Base-by-base conservation (phyloP, 2,888 invertebrate genomes). In the Sphinx pinastri region DNA sequence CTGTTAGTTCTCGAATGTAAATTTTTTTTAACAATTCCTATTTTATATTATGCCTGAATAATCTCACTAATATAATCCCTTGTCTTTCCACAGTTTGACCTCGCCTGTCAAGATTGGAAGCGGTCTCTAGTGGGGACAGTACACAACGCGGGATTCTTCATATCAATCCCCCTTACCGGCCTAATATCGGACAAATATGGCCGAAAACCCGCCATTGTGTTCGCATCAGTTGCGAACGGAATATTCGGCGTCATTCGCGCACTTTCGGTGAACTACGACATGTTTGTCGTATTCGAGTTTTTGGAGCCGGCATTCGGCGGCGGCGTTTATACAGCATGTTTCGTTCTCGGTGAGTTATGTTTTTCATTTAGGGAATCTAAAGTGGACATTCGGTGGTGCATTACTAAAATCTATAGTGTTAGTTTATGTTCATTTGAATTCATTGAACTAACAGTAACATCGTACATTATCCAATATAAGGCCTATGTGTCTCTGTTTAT, bases 91-190 rank as follows among this genome's bases (percentile, higher is more conserved):
- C 89, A 97, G 96, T 96, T 96, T 86, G 88, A 95, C 80, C 90
- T 97, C 19, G 95, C 95, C 72, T 97, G 96, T 77, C 95, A 95
- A 72, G 94, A 95, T 77, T 97, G 97, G 97, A 97, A 96, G 89
- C 90, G 97, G 10, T 95, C 97, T 0, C 82, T 97, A 68, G 96
- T 97, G 6, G 97, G 97, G 0, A 97, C 97, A 1, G 94, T 97
- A 14, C 96, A 97, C 85, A 97, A 96, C 80, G 91, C 96, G 25
- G 97, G 97, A 14, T 96, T 96, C 87, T 96, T 97, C 86, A 87
- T 97, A 75, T 96, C 97, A 19, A 95, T 97, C 67, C 96, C 96
- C 0, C 88, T 97, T 13, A 95, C 96, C 0, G 97, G 97, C 2
- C 90, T 95, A 16, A 88, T 97, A 68, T 97, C 97, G 0, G 97